Percentiles rank a stretch among this genome's conserved stretches.
phyloP scores from a whole-genome alignment of 2,888 invertebrate genomes.

The Rhagonycha lutea region DNA sequence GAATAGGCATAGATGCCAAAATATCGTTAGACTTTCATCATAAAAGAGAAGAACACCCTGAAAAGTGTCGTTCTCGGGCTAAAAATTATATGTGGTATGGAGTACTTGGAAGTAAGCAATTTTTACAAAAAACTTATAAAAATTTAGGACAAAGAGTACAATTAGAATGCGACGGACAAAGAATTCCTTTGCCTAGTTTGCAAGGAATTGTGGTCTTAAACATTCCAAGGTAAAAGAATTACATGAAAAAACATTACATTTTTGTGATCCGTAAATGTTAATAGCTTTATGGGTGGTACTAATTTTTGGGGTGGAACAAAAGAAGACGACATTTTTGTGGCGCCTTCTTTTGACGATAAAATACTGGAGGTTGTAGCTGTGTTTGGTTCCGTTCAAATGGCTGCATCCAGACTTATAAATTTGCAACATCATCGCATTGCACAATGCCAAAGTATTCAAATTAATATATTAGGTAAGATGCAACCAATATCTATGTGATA shows the following conservation, averaged over 20 bases:
- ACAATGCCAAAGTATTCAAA: slow-evolving; percentile 94
- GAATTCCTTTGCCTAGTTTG: slow-evolving; percentile 91
- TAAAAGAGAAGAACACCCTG: slow-evolving; percentile 95
- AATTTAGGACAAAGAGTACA: slow-evolving; percentile 95
- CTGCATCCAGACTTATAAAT: slow-evolving; percentile 91
- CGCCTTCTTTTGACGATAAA: slow-evolving; percentile 94
- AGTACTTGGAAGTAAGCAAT: slow-evolving; percentile 78
- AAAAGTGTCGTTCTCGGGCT: slow-evolving; percentile 91
- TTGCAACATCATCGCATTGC: slow-evolving; percentile 96
- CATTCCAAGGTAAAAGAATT: slow-evolving; percentile 73
- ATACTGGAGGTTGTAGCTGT: slow-evolving; percentile 97
- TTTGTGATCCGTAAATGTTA: background rate
- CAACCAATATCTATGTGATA: background rate
- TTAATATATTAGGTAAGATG: slow-evolving; percentile 80
- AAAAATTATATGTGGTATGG: slow-evolving; percentile 97
- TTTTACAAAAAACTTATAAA: slow-evolving; percentile 89
- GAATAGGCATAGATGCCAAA: slow-evolving; percentile 97
- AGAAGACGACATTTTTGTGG: slow-evolving; percentile 87
- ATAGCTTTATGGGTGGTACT: slow-evolving; percentile 96
- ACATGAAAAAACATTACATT: background rate
- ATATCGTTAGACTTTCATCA: slow-evolving; percentile 96
- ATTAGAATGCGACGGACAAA: slow-evolving; percentile 93
- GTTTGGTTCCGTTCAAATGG: slow-evolving; percentile 97
- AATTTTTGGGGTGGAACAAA: slow-evolving; percentile 98
- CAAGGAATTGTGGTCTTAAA: slow-evolving; percentile 97